Evolutionary conservation across 2,113 vertebrate species (phyloP).

Genomic region (Cyphomyrus plagiostoma): DNA sequence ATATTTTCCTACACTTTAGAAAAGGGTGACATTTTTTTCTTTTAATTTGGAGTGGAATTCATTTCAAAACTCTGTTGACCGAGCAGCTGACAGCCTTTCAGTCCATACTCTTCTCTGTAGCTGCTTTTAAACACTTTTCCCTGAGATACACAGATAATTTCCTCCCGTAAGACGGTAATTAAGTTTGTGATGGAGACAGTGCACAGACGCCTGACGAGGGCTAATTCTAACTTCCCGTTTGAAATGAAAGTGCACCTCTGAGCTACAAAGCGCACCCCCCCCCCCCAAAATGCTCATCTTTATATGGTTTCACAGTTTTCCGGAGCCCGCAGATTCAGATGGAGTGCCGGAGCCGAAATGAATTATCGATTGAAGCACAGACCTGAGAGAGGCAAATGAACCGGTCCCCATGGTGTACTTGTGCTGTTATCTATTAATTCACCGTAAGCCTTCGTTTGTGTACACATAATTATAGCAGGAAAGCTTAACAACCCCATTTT

Average conservation of each 20-base stretch:
- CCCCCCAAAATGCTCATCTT: background rate
- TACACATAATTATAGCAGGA: conserved; percentile 31
- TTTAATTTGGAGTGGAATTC: background rate
- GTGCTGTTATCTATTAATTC: conserved; percentile 51
- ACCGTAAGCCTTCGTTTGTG: conserved; percentile 30
- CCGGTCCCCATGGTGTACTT: conserved; percentile 38
- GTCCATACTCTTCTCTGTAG: conserved; percentile 14
- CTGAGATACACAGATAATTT: conserved; percentile 48
- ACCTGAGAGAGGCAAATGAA: conserved; percentile 43
- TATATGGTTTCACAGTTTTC: conserved; percentile 32
- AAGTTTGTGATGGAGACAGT: conserved; percentile 55
- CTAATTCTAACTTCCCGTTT: conserved; percentile 52
- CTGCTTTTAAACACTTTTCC: conserved; percentile 39
- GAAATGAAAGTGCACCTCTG: conserved; percentile 50
- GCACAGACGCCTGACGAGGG: conserved; percentile 58
- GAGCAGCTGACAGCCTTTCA: background rate
- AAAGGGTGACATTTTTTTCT: background rate
- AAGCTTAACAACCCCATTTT: background rate
- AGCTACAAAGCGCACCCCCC: conserved; percentile 11
- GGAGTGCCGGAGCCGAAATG: conserved; percentile 51
- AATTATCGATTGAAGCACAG: conserved; percentile 56
- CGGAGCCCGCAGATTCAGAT: conserved; percentile 43
- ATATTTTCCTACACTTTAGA: background rate
- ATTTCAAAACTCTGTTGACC: background rate
- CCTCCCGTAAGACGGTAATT: conserved; percentile 58